Evolutionary conservation across 2,113 vertebrate species (phyloP).

Genomic region (Eonycteris spelaea): DNA sequence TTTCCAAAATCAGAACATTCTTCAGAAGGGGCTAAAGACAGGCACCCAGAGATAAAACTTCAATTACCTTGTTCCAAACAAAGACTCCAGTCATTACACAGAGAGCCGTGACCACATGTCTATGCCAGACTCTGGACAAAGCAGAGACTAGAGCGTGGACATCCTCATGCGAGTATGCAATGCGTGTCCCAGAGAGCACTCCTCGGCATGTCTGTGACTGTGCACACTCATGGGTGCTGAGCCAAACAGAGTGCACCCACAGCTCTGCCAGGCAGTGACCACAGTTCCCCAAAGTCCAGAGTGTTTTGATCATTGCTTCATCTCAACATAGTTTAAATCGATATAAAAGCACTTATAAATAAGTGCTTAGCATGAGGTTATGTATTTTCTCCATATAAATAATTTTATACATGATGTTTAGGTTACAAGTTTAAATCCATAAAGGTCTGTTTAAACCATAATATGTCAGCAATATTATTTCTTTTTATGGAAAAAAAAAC

Average conservation of each 20-base stretch:
- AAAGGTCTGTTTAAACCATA: background rate
- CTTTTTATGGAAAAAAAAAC: background rate
- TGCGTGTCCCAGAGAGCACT: background rate
- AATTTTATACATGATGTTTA: background rate
- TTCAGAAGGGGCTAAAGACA: background rate
- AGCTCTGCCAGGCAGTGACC: background rate
- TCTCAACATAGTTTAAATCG: background rate
- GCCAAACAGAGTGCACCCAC: background rate
- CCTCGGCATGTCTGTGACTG: rapidly evolving
- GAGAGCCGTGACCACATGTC: background rate
- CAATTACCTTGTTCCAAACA: background rate
- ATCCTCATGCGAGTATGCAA: background rate
- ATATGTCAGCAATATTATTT: background rate
- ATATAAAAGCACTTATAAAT: background rate
- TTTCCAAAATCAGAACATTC: background rate
- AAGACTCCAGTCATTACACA: background rate
- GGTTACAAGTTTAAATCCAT: background rate
- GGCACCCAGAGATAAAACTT: background rate
- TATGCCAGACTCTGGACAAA: background rate
- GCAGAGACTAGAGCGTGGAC: background rate
- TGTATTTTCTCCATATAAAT: background rate
- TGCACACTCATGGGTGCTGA: background rate
- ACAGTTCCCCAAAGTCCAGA: background rate
- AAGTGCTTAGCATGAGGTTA: background rate
- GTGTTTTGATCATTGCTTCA: background rate